phyloP scores from a whole-genome alignment of 1,140 invertebrate species.

The Drosophila lacteicornis region DNA sequence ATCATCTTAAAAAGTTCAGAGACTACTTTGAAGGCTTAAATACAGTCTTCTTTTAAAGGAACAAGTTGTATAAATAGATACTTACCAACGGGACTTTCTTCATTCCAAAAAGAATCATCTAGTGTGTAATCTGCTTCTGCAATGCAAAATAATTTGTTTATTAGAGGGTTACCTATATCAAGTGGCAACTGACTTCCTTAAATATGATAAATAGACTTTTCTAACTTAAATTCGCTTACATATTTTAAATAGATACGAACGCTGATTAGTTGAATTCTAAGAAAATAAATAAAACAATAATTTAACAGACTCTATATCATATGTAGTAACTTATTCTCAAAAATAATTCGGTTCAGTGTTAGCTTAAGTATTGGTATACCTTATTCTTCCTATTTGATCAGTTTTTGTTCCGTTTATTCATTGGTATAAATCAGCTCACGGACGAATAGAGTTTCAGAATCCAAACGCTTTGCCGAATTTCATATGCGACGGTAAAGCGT shows the following conservation, averaged over 20 bases:
- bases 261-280: no score
- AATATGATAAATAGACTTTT: no score
- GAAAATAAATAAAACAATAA: no score
- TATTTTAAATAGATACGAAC: no score
- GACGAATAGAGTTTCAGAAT: constrained; percentile 88
- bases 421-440: neutral
- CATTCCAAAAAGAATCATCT: constrained; percentile 96
- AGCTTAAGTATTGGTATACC: neutral
- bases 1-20: no score
- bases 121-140: constrained; percentile 95
- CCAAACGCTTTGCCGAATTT: constrained; percentile 91
- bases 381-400: no score
- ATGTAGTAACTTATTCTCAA: no score
- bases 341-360: no score
- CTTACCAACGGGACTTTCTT: constrained; percentile 94
- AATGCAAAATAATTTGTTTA: constrained; percentile 64
- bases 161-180: neutral
- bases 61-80: constrained; percentile 45
- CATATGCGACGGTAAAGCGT: constrained; percentile 89
- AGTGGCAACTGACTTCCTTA: no score
- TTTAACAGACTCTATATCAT: no score
- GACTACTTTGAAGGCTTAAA: no score
- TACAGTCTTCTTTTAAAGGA: neutral
- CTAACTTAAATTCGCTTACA: no score
- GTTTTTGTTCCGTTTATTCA: neutral